Evolutionary conservation across 2,888 invertebrate species (phyloP).

Genomic region (Netelia virgata): DNA sequence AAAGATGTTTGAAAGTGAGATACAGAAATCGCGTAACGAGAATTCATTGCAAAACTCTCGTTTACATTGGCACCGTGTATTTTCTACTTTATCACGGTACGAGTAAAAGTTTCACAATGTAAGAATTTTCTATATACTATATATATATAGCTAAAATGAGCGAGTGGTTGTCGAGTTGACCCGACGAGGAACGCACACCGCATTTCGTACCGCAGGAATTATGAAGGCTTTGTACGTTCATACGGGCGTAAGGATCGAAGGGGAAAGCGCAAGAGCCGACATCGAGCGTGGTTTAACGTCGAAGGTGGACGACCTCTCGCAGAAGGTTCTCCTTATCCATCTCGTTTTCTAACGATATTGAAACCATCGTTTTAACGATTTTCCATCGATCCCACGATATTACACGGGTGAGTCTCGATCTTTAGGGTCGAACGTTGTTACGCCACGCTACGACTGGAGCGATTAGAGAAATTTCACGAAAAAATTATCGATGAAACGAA

Average conservation of each 20-base stretch:
- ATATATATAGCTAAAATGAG: background rate
- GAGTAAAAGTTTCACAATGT: slow-evolving; percentile 62
- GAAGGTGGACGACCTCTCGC: slow-evolving; percentile 61
- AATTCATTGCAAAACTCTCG: background rate
- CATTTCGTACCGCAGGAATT: slow-evolving; percentile 68
- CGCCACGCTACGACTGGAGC: too few relatives aligned
- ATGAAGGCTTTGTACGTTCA: slow-evolving; percentile 62
- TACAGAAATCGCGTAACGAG: background rate
- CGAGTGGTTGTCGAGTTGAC: slow-evolving; percentile 58
- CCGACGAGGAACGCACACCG: slow-evolving; percentile 62
- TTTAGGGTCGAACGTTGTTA: too few relatives aligned
- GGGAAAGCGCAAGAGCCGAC: slow-evolving; percentile 60
- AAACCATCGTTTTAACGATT: slow-evolving; percentile 27
- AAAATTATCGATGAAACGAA: too few relatives aligned
- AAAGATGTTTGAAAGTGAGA: background rate
- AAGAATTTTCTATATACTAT: slow-evolving; percentile 54
- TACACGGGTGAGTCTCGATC: background rate
- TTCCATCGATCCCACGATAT: background rate
- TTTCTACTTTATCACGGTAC: background rate
- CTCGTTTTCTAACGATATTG: slow-evolving; percentile 31
- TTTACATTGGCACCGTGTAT: background rate
- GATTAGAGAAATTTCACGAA: too few relatives aligned
- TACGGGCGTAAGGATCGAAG: slow-evolving; percentile 67
- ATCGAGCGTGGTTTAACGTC: slow-evolving; percentile 50
- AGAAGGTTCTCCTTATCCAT: slow-evolving; percentile 9